A percentile compares a stretch with the other conserved stretches of the same genome.
phyloP scores from a whole-genome alignment of 2,888 invertebrate genomes.

The Oegoconia quadripuncta region DNA sequence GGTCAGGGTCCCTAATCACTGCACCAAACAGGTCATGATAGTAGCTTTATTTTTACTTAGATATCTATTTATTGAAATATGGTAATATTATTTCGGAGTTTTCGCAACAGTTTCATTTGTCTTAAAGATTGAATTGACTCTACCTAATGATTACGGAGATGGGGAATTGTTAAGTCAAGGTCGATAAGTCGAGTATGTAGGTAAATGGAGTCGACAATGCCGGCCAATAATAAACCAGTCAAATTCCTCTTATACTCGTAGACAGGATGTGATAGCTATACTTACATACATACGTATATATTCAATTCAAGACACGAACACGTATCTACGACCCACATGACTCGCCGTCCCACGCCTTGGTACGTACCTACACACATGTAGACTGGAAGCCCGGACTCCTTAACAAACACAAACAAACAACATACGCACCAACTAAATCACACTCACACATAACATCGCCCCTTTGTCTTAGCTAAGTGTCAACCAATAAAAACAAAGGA shows the following conservation, averaged over 20 bases:
- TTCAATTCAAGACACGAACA: slow-evolving; percentile 60
- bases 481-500: slow-evolving; percentile 80
- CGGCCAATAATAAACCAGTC: slow-evolving; percentile 49
- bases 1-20: too few relatives aligned
- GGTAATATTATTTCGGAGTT: too few relatives aligned
- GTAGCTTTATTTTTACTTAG: too few relatives aligned
- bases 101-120: too few relatives aligned
- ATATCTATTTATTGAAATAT: too few relatives aligned
- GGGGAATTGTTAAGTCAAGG: too few relatives aligned
- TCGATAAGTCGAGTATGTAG: too few relatives aligned
- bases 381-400: slow-evolving; percentile 64
- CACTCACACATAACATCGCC: slow-evolving; percentile 67
- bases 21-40: too few relatives aligned
- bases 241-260: slow-evolving; percentile 44
- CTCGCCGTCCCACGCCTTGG: slow-evolving; percentile 44
- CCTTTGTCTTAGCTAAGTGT: slow-evolving; percentile 80
- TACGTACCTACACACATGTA: slow-evolving; percentile 33
- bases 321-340: slow-evolving; percentile 40
- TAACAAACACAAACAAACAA: slow-evolving; percentile 65
- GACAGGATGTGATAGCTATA: slow-evolving; percentile 53
- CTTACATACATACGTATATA: slow-evolving; percentile 72
- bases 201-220: too few relatives aligned
- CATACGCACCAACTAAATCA: slow-evolving; percentile 46
- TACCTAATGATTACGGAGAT: too few relatives aligned
- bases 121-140: too few relatives aligned